Evolutionary conservation across 1,140 invertebrate genomes (phyloP).

Genomic region (Anastrepha obliqua): DNA sequence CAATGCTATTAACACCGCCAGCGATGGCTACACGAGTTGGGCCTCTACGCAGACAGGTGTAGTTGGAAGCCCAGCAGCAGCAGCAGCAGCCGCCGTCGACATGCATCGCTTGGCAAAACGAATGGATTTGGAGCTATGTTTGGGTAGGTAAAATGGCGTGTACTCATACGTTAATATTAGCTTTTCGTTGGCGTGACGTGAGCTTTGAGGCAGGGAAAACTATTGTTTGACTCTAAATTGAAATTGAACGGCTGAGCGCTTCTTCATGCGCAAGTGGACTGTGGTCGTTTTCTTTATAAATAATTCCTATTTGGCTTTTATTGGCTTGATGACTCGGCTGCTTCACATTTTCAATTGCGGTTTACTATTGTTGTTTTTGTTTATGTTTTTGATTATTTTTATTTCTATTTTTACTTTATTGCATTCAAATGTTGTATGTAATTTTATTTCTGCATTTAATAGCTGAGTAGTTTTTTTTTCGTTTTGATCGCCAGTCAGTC

Average conservation of each 20-base stretch:
- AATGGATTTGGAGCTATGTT: slow-evolving; percentile 71
- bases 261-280: background rate
- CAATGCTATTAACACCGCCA: background rate
- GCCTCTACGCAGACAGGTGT: slow-evolving; percentile 26
- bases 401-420: too few species aligned
- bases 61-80: background rate
- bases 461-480: background rate
- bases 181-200: background rate
- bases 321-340: background rate
- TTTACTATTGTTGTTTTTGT: background rate
- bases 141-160: slow-evolving; percentile 63
- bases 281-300: background rate
- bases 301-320: background rate
- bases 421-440: too few species aligned
- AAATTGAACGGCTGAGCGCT: slow-evolving; percentile 20
- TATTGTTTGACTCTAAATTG: slow-evolving; percentile 29
- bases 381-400: background rate
- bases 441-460: background rate
- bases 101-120: slow-evolving; percentile 67
- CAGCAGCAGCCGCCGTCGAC: slow-evolving; percentile 54
- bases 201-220: background rate
- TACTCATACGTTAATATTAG: background rate
- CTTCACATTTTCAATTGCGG: background rate
- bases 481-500: background rate
- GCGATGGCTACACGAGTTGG: slow-evolving; percentile 5